phyloP scores from a whole-genome alignment of 2,113 vertebrate genomes.

The Carlito syrichta region DNA sequence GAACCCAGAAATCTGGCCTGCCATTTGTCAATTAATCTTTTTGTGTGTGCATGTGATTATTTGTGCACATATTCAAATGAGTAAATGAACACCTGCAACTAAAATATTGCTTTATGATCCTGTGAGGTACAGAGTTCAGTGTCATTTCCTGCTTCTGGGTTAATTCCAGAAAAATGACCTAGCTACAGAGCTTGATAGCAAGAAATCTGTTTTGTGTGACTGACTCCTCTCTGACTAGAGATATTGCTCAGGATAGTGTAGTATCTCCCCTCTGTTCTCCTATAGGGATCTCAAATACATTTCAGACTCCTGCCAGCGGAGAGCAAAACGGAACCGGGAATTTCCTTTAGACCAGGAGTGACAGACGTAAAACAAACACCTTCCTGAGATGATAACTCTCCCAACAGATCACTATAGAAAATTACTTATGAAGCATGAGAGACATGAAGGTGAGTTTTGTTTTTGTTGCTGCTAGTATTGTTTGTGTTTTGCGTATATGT shows the following conservation, averaged over 20 bases:
- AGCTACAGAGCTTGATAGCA: not conserved
- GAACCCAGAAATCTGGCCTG: no score
- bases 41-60: not conserved
- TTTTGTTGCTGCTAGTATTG: not conserved
- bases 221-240: not conserved
- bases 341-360: not conserved
- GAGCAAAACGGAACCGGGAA: not conserved
- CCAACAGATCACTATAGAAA: not conserved
- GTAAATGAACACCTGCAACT: not conserved
- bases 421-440: not conserved
- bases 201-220: not conserved
- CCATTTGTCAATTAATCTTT: not conserved
- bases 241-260: no score
- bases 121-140: not conserved
- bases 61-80: not conserved
- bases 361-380: not conserved
- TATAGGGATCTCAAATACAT: not conserved
- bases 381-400: not conserved
- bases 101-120: not conserved
- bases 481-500: not conserved
- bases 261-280: not conserved
- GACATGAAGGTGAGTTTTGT: not conserved
- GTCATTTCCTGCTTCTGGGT: not conserved
- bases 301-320: not conserved
- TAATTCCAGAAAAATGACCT: not conserved